Conservation (phyloP, 1,140 invertebrate species). For the Carposina sasakii region DNA sequence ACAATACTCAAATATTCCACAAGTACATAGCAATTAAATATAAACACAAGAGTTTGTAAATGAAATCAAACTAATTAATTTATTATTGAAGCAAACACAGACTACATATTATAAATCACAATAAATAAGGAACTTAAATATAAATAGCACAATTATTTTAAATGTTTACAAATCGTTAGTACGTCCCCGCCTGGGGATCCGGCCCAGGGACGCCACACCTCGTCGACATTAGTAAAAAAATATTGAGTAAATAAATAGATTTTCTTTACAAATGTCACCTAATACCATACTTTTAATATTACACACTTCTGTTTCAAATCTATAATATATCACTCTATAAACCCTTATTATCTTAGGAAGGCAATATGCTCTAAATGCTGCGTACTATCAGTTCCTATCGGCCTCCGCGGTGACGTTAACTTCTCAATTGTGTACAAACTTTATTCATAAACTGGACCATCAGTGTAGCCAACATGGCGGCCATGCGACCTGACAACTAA, state of each 20-base stretch:
- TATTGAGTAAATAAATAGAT: not conserved
- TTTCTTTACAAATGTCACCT: not conserved
- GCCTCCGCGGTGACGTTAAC: not conserved
- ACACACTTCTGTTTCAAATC: conserved; percentile 1
- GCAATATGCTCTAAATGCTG: not conserved
- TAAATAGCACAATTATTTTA: not conserved
- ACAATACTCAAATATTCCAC: not conserved
- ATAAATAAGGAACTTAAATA: conserved; percentile 2
- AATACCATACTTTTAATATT: not conserved
- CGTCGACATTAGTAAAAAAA: not conserved
- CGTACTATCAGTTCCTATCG: not conserved
- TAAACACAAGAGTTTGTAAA: not conserved
- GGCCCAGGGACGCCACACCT: not conserved
- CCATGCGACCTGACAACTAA: too few species aligned
- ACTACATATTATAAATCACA: not conserved
- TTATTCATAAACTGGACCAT: too few species aligned
- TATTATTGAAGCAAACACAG: not conserved
- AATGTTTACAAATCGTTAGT: not conserved
- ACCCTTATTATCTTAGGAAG: conserved; percentile 2
- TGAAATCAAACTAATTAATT: not conserved
- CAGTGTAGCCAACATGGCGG: too few species aligned
- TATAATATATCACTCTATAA: not conserved
- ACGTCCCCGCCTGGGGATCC: not conserved
- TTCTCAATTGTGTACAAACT: too few species aligned
- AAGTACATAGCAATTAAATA: not conserved